Conservation (phyloP, 2,113 vertebrate species). For the Casuarius casuarius region DNA sequence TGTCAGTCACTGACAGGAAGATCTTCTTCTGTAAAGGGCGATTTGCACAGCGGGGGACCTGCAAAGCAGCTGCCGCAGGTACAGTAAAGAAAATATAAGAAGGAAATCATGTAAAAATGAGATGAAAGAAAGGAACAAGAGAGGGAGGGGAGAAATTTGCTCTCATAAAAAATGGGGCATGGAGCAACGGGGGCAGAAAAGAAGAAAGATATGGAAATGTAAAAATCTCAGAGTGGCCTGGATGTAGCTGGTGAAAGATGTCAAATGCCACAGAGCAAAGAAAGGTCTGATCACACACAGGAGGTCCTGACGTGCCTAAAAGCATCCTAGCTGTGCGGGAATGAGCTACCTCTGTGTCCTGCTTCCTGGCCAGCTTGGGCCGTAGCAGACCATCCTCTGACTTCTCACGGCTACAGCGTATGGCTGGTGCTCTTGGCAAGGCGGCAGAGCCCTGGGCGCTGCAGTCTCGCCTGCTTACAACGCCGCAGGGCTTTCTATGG, state of each 20-base stretch:
- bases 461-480: rapidly evolving
- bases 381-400: neutral
- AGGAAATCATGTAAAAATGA: conserved; percentile 59
- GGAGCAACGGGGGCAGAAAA: neutral
- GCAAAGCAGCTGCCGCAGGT: conserved; percentile 60
- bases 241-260: neutral
- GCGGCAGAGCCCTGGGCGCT: neutral
- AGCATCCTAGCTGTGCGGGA: neutral
- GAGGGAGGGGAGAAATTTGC: neutral
- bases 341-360: neutral
- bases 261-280: neutral
- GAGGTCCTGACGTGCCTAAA: neutral
- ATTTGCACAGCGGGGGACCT: conserved; percentile 69
- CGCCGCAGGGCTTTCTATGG: neutral
- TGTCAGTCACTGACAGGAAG: conserved; percentile 61
- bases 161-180: conserved; percentile 28
- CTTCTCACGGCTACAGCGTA: rapidly evolving
- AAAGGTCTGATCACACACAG: rapidly evolving
- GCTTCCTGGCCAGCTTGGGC: neutral
- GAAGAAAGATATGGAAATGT: neutral
- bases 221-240: neutral
- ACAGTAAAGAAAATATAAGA: conserved; percentile 28
- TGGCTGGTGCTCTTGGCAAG: neutral
- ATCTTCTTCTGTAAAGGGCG: conserved; percentile 64
- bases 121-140: neutral